A percentile compares a stretch with the other conserved stretches of the same genome.
Evolutionary conservation across 2,113 vertebrate genomes (phyloP).

Genomic region (Oceanodroma tethys): DNA sequence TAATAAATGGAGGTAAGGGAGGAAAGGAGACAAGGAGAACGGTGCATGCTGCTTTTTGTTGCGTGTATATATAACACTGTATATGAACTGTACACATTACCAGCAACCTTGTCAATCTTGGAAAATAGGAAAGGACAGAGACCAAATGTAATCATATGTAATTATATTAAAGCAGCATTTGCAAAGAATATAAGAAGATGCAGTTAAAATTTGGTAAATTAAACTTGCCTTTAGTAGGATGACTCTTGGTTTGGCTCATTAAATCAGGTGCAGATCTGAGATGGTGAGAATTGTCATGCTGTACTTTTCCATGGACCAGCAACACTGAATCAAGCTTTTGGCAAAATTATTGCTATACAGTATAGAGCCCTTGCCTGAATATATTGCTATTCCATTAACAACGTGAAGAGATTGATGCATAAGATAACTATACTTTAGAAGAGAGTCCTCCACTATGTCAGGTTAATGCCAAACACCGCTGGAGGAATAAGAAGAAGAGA

Average conservation of each 20-base stretch:
- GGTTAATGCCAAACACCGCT: neutral
- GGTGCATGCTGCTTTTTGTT: neutral
- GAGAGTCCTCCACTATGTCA: neutral
- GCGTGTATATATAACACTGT: neutral
- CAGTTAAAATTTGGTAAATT: neutral
- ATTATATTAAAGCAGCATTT: neutral
- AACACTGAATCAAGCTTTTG: neutral
- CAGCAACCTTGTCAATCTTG: neutral
- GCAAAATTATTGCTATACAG: neutral
- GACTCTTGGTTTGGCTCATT: neutral
- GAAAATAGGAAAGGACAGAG: neutral
- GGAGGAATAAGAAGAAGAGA: neutral
- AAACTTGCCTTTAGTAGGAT: neutral
- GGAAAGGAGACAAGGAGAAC: neutral
- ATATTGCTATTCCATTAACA: neutral
- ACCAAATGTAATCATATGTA: neutral
- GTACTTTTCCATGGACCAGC: neutral
- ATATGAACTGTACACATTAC: neutral
- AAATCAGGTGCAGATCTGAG: neutral
- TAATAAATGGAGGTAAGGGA: neutral
- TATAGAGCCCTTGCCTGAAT: neutral
- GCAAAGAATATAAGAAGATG: neutral
- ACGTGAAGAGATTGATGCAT: neutral
- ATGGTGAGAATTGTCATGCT: neutral
- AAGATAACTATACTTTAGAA: neutral